Evolutionary conservation across 2,113 vertebrate species (phyloP), one percentile per base, ranked within the genome.

Genomic region (Colossoma macropomum): DNA sequence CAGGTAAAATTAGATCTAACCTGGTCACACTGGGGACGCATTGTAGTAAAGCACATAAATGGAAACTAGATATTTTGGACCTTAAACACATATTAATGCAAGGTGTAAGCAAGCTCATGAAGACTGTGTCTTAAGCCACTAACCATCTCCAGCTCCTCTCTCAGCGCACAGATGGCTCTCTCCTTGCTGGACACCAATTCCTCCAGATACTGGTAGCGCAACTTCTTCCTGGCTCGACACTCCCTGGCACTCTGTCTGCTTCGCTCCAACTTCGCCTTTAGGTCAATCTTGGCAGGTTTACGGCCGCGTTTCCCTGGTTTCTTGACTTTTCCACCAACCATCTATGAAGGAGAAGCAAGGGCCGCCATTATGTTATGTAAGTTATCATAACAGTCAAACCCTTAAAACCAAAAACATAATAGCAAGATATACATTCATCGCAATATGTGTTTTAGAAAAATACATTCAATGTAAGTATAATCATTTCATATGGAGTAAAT

Each of bases 141-240:
- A 91, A 98, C 97, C 98, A 99, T 99, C 91, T 98, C 97, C 86
- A 99, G 94, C 90, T 99, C 98, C 93, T 99, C 98, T 79, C 97
- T 88, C 83, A 99, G 96, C 25, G 97, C 98, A 0, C 97, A 99
- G 84, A 99, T 99, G 68, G 98, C 97, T 83, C 97, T 91, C 89
- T 99, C 98, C 84, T 97, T 96, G 78, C 97, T 97, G 86, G 97
- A 98, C 10, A 99, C 98, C 92, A 99, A 91, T 68, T 99, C 98
- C 89, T 99, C 98, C 93, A 99, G 92, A 86, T 99, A 98, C 92
- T 99, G 98, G 89, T 99, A 99, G 0, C 98, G 89, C 83, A 98
- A 94, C 88, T 99, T 99, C 91, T 99, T 99, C 59, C 98, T 87
- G 54, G 98, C 98, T 1, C 98, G 89, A 86, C 98, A 99, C 81